These are phyloP conservation scores for Etheostoma cragini DNA, from an alignment of 2,113 vertebrate genomes.

Conservation along the genomic window DNA sequence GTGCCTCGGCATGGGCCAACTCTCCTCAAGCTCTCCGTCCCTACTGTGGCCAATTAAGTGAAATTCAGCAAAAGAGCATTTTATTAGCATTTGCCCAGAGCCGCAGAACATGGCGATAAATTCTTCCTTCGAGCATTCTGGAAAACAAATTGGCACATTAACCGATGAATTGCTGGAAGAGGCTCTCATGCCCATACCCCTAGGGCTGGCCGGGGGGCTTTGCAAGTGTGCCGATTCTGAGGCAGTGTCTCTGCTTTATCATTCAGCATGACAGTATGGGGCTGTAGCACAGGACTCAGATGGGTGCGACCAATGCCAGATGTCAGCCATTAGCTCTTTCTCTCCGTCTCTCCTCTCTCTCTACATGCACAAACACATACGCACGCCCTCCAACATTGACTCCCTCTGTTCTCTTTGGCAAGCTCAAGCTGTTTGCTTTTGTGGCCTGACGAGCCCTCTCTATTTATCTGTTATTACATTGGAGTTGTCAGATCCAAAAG, in stretches of 20 bases:
- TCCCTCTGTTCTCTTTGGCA: slow-evolving; percentile 83
- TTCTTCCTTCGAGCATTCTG: slow-evolving; percentile 87
- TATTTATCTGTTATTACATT: slow-evolving; percentile 86
- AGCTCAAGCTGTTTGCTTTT: slow-evolving; percentile 85
- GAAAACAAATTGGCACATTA: slow-evolving; percentile 90
- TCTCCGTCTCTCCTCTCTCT: slow-evolving; percentile 61
- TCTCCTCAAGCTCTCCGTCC: slow-evolving; percentile 79
- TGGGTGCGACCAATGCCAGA: slow-evolving; percentile 73
- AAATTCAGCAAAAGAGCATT: slow-evolving; percentile 94
- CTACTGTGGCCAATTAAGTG: slow-evolving; percentile 96
- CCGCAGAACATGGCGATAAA: slow-evolving; percentile 88
- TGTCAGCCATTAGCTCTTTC: slow-evolving; percentile 80
- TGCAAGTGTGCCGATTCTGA: slow-evolving; percentile 88
- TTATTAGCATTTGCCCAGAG: slow-evolving; percentile 95
- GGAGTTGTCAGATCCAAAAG: slow-evolving; percentile 83
- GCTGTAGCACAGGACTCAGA: slow-evolving; percentile 75
- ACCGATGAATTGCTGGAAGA: slow-evolving; percentile 85
- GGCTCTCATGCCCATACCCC: slow-evolving; percentile 81
- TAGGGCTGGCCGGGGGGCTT: slow-evolving; percentile 83
- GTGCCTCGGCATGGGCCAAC: slow-evolving; percentile 68
- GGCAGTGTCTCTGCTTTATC: slow-evolving; percentile 89
- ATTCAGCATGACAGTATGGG: slow-evolving; percentile 81
- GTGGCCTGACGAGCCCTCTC: slow-evolving; percentile 81
- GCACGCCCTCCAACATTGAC: slow-evolving; percentile 70
- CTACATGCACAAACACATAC: slow-evolving; percentile 73